phyloP scores from a whole-genome alignment of 2,113 vertebrate species.

The Gnathonemus echidnorhynchus region DNA sequence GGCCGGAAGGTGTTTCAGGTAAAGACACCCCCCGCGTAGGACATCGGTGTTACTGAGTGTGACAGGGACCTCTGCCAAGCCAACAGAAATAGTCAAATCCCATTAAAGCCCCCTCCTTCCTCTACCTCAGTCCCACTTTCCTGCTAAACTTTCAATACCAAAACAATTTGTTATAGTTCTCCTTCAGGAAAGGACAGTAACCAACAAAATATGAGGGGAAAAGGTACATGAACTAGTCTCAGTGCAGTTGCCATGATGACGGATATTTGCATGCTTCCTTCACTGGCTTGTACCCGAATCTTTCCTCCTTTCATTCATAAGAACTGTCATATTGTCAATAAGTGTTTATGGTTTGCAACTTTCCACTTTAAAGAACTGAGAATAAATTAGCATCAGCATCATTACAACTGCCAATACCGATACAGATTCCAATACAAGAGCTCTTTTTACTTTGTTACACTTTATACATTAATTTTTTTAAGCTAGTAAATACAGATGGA shows the following conservation, averaged over 20 bases:
- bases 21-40: conserved; percentile 9
- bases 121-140: neutral
- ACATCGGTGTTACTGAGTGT: neutral
- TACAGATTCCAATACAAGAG: too few relatives aligned
- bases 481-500: too few relatives aligned
- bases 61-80: neutral
- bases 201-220: neutral
- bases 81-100: neutral
- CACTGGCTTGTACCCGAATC: neutral
- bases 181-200: neutral
- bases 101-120: neutral
- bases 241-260: neutral
- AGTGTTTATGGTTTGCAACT: neutral
- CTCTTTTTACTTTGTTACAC: too few relatives aligned
- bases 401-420: too few relatives aligned
- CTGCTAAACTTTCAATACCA: neutral
- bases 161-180: neutral
- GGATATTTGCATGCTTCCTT: neutral
- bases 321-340: neutral
- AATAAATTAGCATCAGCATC: neutral
- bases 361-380: neutral
- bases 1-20: conserved; percentile 82
- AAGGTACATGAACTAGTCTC: neutral
- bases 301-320: neutral
- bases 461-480: too few relatives aligned